Conservation (phyloP, 2,888 invertebrate genomes). For the Lasioglossum malachurum region DNA sequence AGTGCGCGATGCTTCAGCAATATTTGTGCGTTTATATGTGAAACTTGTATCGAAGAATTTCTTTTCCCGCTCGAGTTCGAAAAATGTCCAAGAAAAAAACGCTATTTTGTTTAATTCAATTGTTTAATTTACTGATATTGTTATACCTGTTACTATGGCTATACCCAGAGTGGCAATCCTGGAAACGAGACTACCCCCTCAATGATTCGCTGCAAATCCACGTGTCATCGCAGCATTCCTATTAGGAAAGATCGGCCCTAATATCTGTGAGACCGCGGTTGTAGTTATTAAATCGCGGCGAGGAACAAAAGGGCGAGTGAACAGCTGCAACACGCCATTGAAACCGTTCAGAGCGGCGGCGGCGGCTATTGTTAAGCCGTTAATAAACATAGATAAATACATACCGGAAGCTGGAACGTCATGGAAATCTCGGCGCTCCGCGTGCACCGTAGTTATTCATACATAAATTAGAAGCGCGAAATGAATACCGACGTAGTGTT, state of each 20-base stretch:
- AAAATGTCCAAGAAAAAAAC: background rate
- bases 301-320: conserved; percentile 13
- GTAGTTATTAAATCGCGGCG: background rate
- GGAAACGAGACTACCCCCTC: too few relatives aligned
- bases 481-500: conserved; percentile 80
- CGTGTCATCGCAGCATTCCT: background rate
- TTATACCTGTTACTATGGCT: too few relatives aligned
- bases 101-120: too few relatives aligned
- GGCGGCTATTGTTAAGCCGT: conserved; percentile 43
- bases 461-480: conserved; percentile 81
- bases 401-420: conserved; percentile 54
- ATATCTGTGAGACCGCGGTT: conserved; percentile 10
- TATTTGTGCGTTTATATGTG: background rate
- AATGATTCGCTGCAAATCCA: background rate
- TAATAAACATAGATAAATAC: conserved; percentile 69
- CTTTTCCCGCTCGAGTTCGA: background rate
- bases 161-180: too few relatives aligned
- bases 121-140: too few relatives aligned
- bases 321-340: conserved; percentile 30
- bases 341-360: conserved; percentile 22
- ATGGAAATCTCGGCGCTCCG: conserved; percentile 64
- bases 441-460: conserved; percentile 78
- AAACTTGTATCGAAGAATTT: background rate
- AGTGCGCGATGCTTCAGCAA: background rate
- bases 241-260: conserved; percentile 1